A percentile compares a stretch with the other conserved stretches of the same genome.
phyloP scores from a whole-genome alignment of 2,797 vertebrate species.

The Loris lydekkerianus region DNA sequence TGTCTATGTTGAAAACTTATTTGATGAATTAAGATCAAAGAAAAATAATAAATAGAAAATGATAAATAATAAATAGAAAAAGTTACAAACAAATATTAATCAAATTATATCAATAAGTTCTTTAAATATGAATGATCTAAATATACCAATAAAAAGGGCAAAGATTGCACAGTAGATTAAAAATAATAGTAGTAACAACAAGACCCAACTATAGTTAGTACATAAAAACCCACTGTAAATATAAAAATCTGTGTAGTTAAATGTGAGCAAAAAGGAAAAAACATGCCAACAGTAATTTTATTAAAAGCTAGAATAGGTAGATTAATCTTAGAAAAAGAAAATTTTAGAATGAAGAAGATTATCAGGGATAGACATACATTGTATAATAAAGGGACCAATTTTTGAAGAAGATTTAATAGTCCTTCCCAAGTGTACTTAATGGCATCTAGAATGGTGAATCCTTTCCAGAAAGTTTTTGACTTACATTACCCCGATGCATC shows the following conservation, averaged over 20 bases:
- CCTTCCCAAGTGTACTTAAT: background rate
- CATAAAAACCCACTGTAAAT: background rate
- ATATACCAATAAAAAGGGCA: background rate
- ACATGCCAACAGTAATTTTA: background rate
- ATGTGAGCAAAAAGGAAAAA: background rate
- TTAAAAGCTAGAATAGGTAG: background rate
- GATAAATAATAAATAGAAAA: background rate
- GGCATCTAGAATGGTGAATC: too few species aligned
- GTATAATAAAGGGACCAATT: background rate
- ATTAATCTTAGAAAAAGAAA: background rate
- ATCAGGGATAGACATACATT: background rate
- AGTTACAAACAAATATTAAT: background rate
- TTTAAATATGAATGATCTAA: background rate
- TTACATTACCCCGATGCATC: too few species aligned
- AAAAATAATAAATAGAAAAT: background rate
- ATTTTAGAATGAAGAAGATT: background rate
- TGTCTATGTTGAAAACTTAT: background rate
- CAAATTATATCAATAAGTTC: background rate
- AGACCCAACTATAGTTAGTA: background rate
- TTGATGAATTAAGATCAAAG: background rate
- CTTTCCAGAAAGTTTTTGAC: too few species aligned
- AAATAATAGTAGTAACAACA: background rate
- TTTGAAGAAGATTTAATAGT: background rate
- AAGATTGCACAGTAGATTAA: background rate
- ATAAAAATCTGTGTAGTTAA: background rate